Evolutionary conservation across 2,888 invertebrate species (phyloP).

Genomic region (Leptinotarsa peninsularis): DNA sequence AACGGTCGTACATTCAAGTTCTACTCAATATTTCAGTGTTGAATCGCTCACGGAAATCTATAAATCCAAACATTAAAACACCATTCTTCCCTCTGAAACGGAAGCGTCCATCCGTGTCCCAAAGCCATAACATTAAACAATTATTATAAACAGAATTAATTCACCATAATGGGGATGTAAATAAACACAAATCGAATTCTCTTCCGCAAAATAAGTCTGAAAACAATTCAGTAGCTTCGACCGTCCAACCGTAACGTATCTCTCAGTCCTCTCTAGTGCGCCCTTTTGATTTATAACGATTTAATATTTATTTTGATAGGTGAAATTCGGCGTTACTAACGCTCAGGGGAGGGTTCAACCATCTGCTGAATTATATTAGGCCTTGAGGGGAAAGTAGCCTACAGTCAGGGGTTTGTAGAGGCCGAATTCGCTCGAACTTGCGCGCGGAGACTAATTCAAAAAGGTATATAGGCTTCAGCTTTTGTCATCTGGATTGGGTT

Average conservation of each 20-base stretch:
- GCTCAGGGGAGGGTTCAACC: constrained; percentile 62
- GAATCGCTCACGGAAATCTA: constrained; percentile 24
- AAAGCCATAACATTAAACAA: constrained; percentile 53
- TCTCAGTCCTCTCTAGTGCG: constrained; percentile 42
- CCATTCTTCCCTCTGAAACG: constrained; percentile 34
- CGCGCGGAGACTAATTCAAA: constrained; percentile 48
- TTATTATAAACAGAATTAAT: constrained; percentile 54
- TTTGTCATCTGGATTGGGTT: constrained; percentile 62
- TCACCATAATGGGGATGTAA: constrained; percentile 53
- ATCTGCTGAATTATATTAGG: constrained; percentile 65
- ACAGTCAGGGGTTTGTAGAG: constrained; percentile 49
- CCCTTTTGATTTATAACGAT: constrained; percentile 67
- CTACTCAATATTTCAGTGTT: constrained; percentile 29
- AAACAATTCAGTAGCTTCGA: constrained; percentile 58
- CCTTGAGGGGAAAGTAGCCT: constrained; percentile 53
- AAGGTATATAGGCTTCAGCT: constrained; percentile 46
- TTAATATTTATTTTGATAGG: constrained; percentile 69
- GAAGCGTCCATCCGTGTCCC: constrained; percentile 49
- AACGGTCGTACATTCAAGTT: background rate
- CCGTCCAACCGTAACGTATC: constrained; percentile 51
- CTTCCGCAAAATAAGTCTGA: constrained; percentile 57
- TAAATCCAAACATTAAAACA: constrained; percentile 35
- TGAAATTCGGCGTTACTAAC: constrained; percentile 68
- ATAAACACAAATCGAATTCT: constrained; percentile 61
- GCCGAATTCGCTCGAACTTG: constrained; percentile 50